Conservation (phyloP, 2,797 vertebrate genomes). For the Periophthalmus magnuspinnatus region DNA sequence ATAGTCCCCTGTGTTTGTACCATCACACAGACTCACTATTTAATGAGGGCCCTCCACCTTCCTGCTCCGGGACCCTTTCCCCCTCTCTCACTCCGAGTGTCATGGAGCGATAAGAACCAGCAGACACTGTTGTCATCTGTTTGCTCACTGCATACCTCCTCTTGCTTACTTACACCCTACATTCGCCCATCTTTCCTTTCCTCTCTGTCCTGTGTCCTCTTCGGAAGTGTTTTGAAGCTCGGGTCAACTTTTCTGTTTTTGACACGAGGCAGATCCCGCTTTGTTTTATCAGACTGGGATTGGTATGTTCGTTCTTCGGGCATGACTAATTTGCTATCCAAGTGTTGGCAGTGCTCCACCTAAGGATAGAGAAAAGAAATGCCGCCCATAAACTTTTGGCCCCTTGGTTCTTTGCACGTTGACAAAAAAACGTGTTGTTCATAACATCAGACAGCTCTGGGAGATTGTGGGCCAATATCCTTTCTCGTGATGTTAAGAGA, state of each 20-base stretch:
- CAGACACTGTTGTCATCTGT: constrained; percentile 73
- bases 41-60: constrained; percentile 21
- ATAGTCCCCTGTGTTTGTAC: constrained; percentile 39
- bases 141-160: constrained; percentile 70
- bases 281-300: constrained; percentile 52
- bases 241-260: constrained; percentile 10
- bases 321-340: constrained; percentile 45
- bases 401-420: constrained; percentile 18
- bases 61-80: constrained; percentile 36
- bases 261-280: constrained; percentile 27
- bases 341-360: constrained; percentile 33
- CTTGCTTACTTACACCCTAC: constrained; percentile 47
- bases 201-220: constrained; percentile 15
- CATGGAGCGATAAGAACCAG: constrained; percentile 50
- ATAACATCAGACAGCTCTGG: constrained; percentile 45
- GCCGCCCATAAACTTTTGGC: constrained; percentile 34
- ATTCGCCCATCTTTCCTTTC: constrained; percentile 43
- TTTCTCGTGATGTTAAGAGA: constrained; percentile 55
- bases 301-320: constrained; percentile 56
- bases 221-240: constrained; percentile 51
- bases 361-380: constrained; percentile 36
- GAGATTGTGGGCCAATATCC: constrained; percentile 68
- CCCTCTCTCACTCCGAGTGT: constrained; percentile 38
- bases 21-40: constrained; percentile 9
- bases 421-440: constrained; percentile 44